Conservation (phyloP, 2,113 vertebrate species). For the Trachemys scripta region DNA sequence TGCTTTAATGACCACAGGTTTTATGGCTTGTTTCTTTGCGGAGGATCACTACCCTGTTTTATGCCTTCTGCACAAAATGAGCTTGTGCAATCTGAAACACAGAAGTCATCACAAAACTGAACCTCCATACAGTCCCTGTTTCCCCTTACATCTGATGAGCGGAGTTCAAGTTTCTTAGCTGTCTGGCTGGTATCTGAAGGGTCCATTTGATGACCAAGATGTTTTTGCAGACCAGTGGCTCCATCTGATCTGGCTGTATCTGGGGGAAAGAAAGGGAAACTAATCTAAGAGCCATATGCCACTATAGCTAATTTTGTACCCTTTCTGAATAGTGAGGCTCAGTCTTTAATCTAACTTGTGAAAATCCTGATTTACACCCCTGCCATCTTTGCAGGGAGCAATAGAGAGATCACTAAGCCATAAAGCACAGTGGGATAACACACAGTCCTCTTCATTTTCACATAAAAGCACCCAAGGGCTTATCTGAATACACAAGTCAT, state of each 20-base stretch:
- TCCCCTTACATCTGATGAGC: not conserved
- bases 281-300: not conserved
- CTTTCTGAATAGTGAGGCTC: not conserved
- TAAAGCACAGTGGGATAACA: not conserved
- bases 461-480: fast-evolving
- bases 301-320: slow-evolving; percentile 25
- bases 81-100: not conserved
- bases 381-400: slow-evolving; percentile 16
- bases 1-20: fast-evolving
- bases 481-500: not conserved
- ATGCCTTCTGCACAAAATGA: not conserved
- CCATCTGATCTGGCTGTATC: slow-evolving; percentile 45
- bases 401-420: not conserved
- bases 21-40: not conserved
- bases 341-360: slow-evolving; percentile 44
- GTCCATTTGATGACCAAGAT: not conserved
- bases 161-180: not conserved
- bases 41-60: not conserved
- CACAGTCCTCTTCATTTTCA: not conserved
- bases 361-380: slow-evolving; percentile 29
- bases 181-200: not conserved
- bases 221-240: slow-evolving; percentile 32
- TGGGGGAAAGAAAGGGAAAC: not conserved
- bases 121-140: not conserved
- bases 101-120: not conserved